A percentile compares a stretch with the other conserved stretches of the same genome.
Evolutionary conservation across 2,797 vertebrate species (phyloP).

Genomic region (Anomalospiza imberbis): DNA sequence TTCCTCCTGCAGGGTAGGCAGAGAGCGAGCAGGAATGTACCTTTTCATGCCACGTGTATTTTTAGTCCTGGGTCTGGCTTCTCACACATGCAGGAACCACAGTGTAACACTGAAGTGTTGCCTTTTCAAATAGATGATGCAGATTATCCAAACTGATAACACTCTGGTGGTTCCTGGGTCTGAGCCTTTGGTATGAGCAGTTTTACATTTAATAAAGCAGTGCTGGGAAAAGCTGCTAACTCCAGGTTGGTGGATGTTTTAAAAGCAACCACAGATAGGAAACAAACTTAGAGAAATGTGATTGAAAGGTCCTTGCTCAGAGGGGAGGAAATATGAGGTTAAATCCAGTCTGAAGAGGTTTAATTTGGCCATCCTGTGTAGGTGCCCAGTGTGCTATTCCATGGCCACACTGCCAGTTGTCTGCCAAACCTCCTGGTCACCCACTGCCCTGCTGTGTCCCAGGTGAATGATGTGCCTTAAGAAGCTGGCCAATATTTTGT

Average conservation of each 20-base stretch:
- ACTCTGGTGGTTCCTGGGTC: background rate
- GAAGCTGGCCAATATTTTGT: background rate
- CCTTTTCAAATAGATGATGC: conserved; percentile 17
- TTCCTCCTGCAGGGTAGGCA: conserved; percentile 7
- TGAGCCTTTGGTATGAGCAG: background rate
- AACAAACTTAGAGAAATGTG: background rate
- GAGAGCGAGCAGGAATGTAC: background rate
- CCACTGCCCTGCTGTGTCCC: background rate
- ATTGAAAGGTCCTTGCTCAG: background rate
- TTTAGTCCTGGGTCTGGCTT: conserved; percentile 34
- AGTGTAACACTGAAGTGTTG: background rate
- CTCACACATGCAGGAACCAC: background rate
- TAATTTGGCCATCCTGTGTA: background rate
- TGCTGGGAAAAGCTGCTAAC: background rate
- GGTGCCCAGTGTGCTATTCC: background rate
- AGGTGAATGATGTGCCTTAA: background rate
- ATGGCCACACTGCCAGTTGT: background rate
- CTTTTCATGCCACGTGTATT: conserved; percentile 30
- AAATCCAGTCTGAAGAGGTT: background rate
- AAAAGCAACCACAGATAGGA: background rate
- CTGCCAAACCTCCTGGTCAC: background rate
- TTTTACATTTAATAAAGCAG: background rate
- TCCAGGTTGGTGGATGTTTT: background rate
- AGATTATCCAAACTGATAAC: conserved; percentile 7
- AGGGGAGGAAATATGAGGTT: background rate